Evolutionary conservation across 2,797 vertebrate species (phyloP).

Genomic region (Hylomyscus alleni): DNA sequence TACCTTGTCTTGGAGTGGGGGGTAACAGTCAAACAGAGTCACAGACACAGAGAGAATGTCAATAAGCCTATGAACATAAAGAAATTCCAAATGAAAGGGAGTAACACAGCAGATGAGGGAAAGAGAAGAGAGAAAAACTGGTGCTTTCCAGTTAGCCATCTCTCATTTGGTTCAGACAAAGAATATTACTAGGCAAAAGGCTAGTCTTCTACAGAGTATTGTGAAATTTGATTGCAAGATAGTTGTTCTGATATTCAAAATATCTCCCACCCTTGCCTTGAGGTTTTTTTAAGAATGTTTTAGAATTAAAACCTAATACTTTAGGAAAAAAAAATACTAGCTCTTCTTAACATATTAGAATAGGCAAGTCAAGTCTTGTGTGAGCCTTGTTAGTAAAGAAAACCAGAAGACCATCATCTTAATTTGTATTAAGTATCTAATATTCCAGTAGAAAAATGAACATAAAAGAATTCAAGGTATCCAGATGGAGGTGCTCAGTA

Average conservation of each 20-base stretch:
- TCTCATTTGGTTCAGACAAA: not conserved
- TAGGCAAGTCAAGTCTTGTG: not conserved
- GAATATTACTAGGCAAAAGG: not conserved
- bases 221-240: not conserved
- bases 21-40: not conserved
- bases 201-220: not conserved
- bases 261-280: not conserved
- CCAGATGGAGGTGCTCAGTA: not conserved
- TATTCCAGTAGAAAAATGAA: not conserved
- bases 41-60: not conserved
- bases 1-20: not conserved
- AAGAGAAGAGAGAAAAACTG: not conserved
- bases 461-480: not conserved
- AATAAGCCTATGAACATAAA: not conserved
- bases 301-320: not conserved
- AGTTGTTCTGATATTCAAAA: not conserved
- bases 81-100: not conserved
- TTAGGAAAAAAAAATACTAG: not conserved
- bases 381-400: not conserved
- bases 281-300: not conserved
- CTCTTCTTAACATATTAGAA: not conserved
- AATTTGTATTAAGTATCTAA: not conserved
- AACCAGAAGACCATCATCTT: not conserved
- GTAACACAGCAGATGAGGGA: not conserved
- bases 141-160: not conserved